phyloP scores from a whole-genome alignment of 2,888 invertebrate genomes.

The Scrobipalpa costella region DNA sequence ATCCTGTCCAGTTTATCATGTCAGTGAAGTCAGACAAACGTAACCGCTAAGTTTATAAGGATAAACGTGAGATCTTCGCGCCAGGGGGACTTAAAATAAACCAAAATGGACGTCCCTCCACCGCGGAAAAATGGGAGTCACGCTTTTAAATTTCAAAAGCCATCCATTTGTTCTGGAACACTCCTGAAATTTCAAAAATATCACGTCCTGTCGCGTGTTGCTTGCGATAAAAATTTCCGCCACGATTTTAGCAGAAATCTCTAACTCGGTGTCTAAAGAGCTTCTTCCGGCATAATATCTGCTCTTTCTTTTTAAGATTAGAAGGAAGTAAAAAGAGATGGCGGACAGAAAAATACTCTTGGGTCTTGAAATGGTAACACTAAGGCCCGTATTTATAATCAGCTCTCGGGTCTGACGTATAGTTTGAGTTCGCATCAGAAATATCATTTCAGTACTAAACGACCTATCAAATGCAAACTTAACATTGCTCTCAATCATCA shows the following conservation, averaged over 20 bases:
- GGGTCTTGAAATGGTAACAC: too few relatives aligned
- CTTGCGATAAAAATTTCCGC: constrained; percentile 39
- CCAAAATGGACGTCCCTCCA: background rate
- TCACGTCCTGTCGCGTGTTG: constrained; percentile 30
- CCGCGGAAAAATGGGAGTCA: constrained; percentile 10
- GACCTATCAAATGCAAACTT: too few relatives aligned
- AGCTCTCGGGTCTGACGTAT: too few relatives aligned
- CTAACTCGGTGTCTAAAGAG: constrained; percentile 50
- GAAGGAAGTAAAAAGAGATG: background rate
- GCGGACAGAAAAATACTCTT: background rate
- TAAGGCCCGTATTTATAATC: too few relatives aligned
- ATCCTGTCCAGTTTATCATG: too few relatives aligned
- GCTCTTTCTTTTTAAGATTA: constrained; percentile 41
- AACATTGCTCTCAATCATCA: too few relatives aligned
- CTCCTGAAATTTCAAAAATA: constrained; percentile 37
- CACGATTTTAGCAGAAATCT: constrained; percentile 49
- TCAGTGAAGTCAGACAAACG: too few relatives aligned
- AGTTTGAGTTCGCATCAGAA: too few relatives aligned
- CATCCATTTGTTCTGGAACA: constrained; percentile 24
- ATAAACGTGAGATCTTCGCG: too few relatives aligned
- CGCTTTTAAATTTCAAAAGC: constrained; percentile 23
- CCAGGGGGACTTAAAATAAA: background rate
- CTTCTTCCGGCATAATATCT: constrained; percentile 48
- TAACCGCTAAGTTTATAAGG: too few relatives aligned
- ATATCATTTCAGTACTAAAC: too few relatives aligned